Evolutionary conservation across 2,797 vertebrate genomes (phyloP).

Genomic region (Sebastes diaconus): DNA sequence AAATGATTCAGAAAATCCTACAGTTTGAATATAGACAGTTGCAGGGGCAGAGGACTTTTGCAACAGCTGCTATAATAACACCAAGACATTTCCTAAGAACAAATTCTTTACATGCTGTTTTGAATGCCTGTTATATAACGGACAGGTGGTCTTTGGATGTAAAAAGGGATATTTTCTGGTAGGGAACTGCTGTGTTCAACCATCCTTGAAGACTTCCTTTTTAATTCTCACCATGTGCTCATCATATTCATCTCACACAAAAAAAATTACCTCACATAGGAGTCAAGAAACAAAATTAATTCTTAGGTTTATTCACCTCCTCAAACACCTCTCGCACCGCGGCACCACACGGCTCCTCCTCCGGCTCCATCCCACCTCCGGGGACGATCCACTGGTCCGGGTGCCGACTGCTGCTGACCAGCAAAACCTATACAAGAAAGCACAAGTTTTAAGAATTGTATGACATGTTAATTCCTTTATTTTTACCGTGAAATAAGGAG

Average conservation of each 20-base stretch:
- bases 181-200: too few species aligned
- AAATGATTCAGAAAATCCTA: not conserved
- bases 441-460: not conserved
- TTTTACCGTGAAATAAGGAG: not conserved
- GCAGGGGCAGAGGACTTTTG: not conserved
- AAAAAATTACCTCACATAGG: not conserved
- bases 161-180: not conserved
- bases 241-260: not conserved
- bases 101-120: not conserved
- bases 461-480: not conserved
- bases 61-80: not conserved
- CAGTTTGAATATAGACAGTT: not conserved
- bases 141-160: not conserved
- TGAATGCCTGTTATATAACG: not conserved
- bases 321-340: slow-evolving; percentile 97
- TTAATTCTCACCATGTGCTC: not conserved
- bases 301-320: slow-evolving; percentile 86
- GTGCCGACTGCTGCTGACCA: slow-evolving; percentile 97
- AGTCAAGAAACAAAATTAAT: not conserved
- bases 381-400: slow-evolving; percentile 99
- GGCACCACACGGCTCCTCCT: slow-evolving; percentile 95
- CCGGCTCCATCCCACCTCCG: slow-evolving; percentile 97
- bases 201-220: not conserved
- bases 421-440: slow-evolving; percentile 84
- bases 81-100: not conserved